A percentile compares a stretch with the other conserved stretches of the same genome.
These are phyloP conservation scores for Ardeotis arabs DNA, from an alignment of 2,113 vertebrate species.

Conservation along the genomic window DNA sequence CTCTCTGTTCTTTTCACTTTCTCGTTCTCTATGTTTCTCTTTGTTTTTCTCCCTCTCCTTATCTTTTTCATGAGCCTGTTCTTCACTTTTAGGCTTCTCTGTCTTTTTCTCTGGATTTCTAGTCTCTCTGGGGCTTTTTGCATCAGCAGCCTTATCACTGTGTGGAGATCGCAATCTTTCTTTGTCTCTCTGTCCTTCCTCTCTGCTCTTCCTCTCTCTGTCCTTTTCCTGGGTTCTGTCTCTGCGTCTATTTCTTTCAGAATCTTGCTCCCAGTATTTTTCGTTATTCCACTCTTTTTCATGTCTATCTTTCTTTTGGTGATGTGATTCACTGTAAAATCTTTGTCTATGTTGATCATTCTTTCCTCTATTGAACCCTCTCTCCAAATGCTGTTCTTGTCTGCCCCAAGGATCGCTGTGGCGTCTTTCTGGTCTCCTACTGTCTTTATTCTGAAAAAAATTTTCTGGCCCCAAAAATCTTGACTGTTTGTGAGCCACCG, in stretches of 20 bases:
- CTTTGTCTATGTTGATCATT: conserved; percentile 81
- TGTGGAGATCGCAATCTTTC: conserved; percentile 75
- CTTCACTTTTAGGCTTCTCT: conserved; percentile 86
- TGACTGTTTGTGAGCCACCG: conserved; percentile 65
- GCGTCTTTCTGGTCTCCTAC: conserved; percentile 81
- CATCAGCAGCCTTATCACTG: conserved; percentile 73
- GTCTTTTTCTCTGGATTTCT: conserved; percentile 80
- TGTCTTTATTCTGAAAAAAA: conserved; percentile 80
- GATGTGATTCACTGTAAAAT: conserved; percentile 85
- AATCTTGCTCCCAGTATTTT: conserved; percentile 80
- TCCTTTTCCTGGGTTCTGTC: conserved; percentile 81
- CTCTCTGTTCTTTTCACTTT: conserved; percentile 82
- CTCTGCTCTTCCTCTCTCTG: conserved; percentile 77
- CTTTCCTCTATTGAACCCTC: conserved; percentile 80
- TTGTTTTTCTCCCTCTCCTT: conserved; percentile 80
- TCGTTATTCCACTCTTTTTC: conserved; percentile 78
- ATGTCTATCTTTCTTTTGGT: conserved; percentile 86
- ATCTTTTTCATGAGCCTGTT: conserved; percentile 80
- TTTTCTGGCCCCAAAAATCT: conserved; percentile 79
- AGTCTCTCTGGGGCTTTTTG: conserved; percentile 73
- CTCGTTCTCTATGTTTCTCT: conserved; percentile 73
- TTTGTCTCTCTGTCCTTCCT: conserved; percentile 83
- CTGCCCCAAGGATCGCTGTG: conserved; percentile 90
- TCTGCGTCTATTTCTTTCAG: conserved; percentile 79
- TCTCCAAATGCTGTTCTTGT: conserved; percentile 78